These are phyloP conservation scores for Drosophila burlai DNA, from an alignment of 1,140 invertebrate genomes.

Conservation along the genomic window DNA sequence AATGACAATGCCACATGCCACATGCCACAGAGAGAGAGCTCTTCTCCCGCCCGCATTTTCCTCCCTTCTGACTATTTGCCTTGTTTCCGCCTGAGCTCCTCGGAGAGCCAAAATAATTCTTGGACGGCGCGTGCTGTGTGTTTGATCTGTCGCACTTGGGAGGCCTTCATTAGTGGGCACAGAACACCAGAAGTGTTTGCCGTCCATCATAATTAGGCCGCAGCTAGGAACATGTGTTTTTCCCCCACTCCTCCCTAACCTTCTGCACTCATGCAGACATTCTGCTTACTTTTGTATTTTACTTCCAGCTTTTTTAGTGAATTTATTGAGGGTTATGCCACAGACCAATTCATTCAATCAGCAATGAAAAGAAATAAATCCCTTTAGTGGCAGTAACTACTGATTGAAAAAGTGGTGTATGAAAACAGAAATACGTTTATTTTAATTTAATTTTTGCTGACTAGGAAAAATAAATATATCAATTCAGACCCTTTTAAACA, in stretches of 20 bases:
- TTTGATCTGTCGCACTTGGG: slow-evolving; percentile 71
- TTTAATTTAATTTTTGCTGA: neutral
- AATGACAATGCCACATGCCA: slow-evolving; percentile 79
- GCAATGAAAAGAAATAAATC: neutral
- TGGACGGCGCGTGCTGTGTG: slow-evolving; percentile 45
- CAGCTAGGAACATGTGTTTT: slow-evolving; percentile 30
- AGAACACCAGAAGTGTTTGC: slow-evolving; percentile 64
- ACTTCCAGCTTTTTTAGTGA: neutral
- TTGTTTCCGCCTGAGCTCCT: slow-evolving; percentile 50
- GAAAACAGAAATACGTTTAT: neutral
- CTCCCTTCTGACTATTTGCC: slow-evolving; percentile 54
- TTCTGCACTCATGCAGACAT: slow-evolving; percentile 33
- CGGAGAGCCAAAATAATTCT: slow-evolving; percentile 44
- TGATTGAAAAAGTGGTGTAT: neutral
- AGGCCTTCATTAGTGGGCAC: slow-evolving; percentile 74
- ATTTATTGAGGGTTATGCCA: neutral
- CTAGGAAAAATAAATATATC: neutral
- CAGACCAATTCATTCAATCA: slow-evolving; percentile 4
- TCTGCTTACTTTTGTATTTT: slow-evolving; percentile 22
- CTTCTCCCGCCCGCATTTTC: neutral
- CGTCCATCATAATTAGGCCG: slow-evolving; percentile 75
- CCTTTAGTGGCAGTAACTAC: neutral
- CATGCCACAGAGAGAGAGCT: neutral
- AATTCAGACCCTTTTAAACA: neutral
- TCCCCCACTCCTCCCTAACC: neutral